phyloP scores from a whole-genome alignment of 2,113 vertebrate genomes.

The Silurus meridionalis region DNA sequence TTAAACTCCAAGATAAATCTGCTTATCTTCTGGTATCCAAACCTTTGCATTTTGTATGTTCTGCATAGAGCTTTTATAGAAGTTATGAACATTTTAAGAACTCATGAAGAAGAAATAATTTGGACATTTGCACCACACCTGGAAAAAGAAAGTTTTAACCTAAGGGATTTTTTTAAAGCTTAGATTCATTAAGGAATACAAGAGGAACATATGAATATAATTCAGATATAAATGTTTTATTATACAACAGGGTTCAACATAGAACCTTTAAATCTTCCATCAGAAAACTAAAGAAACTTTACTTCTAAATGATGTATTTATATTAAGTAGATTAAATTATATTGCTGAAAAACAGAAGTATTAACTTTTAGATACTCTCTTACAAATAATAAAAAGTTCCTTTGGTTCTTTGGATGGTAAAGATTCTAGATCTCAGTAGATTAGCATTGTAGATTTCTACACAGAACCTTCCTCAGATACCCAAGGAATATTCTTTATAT shows the following conservation, averaged over 20 bases:
- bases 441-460: background rate
- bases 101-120: background rate
- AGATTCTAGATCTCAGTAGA: background rate
- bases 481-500: background rate
- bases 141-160: background rate
- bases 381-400: background rate
- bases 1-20: background rate
- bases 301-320: background rate
- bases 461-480: background rate
- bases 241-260: background rate
- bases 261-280: background rate
- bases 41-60: background rate
- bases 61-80: background rate
- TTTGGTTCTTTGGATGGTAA: background rate
- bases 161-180: too few relatives aligned
- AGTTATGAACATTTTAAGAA: background rate
- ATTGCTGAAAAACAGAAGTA: too few relatives aligned
- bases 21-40: background rate
- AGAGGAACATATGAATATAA: too few relatives aligned
- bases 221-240: background rate
- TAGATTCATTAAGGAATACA: too few relatives aligned
- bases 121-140: background rate
- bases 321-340: background rate
- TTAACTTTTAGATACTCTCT: background rate
- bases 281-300: too few relatives aligned